Percentiles rank a stretch among this genome's conserved stretches.
Conservation (phyloP, 2,113 vertebrate species). For the Oreochromis tanganicae region DNA sequence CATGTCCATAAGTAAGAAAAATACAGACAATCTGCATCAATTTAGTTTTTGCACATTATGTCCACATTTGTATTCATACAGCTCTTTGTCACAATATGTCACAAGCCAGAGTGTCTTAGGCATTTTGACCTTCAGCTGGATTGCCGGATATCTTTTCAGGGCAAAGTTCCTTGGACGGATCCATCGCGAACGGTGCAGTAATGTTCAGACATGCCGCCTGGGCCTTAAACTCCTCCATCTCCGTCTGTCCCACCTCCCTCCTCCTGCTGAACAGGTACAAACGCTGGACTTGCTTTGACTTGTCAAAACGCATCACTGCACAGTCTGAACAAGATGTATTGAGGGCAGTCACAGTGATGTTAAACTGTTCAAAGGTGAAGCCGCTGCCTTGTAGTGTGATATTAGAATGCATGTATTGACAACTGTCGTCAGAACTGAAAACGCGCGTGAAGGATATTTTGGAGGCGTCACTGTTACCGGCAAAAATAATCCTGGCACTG, state of each 20-base stretch:
- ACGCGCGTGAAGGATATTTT: background rate
- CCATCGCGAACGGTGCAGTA: background rate
- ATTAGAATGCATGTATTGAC: background rate
- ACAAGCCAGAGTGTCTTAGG: background rate
- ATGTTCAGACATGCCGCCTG: constrained; percentile 24
- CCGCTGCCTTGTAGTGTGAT: background rate
- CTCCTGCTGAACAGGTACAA: constrained; percentile 34
- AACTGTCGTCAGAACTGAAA: background rate
- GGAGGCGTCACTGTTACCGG: background rate
- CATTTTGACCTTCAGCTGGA: background rate
- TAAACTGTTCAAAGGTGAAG: background rate
- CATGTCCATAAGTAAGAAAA: background rate
- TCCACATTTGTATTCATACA: background rate
- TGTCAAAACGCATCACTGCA: background rate
- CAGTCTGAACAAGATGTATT: constrained; percentile 35
- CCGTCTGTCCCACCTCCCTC: background rate
- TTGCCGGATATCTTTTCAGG: background rate
- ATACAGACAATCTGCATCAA: background rate
- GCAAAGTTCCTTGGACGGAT: constrained; percentile 28
- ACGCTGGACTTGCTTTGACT: background rate
- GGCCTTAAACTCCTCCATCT: constrained; percentile 17
- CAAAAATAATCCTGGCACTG: background rate
- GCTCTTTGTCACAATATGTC: background rate
- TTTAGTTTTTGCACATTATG: background rate
- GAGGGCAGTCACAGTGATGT: background rate